phyloP scores from a whole-genome alignment of 2,113 vertebrate species.

The Suncus etruscus region DNA sequence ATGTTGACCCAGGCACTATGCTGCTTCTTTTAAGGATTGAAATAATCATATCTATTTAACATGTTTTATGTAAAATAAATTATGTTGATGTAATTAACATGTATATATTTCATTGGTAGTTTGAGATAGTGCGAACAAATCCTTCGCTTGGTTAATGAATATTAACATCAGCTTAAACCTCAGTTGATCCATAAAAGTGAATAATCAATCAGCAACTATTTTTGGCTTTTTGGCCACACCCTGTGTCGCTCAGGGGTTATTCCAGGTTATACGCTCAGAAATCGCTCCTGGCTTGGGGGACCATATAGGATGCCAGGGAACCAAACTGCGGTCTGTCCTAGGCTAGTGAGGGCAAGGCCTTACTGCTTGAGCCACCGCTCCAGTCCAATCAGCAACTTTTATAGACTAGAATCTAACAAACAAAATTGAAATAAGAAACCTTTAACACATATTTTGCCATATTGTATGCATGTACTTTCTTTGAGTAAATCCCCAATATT shows the following conservation, averaged over 20 bases:
- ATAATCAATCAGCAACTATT: no score
- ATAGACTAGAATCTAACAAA: neutral
- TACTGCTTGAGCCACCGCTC: no score
- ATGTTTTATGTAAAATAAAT: no score
- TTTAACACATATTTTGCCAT: conserved; percentile 3
- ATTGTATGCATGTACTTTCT: neutral
- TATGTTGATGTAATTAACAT: neutral
- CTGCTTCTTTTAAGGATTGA: neutral
- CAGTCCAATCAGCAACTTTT: neutral
- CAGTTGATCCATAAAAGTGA: neutral
- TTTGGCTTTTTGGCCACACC: neutral
- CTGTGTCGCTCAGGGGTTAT: no score
- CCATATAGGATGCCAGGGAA: no score
- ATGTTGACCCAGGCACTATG: no score
- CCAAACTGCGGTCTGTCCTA: no score
- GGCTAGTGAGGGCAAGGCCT: no score
- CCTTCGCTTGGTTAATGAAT: conserved; percentile 29
- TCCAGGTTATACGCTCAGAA: no score
- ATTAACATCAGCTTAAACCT: neutral
- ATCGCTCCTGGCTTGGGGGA: no score
- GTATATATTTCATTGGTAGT: conserved; percentile 21
- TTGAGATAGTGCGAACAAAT: neutral
- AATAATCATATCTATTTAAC: conserved; percentile 30
- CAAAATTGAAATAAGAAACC: neutral
- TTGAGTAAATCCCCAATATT: neutral